Percentiles rank a stretch among this genome's conserved stretches.
These are phyloP conservation scores for Bhutanitis thaidina DNA, from an alignment of 2,888 invertebrate species.

Conservation along the genomic window DNA sequence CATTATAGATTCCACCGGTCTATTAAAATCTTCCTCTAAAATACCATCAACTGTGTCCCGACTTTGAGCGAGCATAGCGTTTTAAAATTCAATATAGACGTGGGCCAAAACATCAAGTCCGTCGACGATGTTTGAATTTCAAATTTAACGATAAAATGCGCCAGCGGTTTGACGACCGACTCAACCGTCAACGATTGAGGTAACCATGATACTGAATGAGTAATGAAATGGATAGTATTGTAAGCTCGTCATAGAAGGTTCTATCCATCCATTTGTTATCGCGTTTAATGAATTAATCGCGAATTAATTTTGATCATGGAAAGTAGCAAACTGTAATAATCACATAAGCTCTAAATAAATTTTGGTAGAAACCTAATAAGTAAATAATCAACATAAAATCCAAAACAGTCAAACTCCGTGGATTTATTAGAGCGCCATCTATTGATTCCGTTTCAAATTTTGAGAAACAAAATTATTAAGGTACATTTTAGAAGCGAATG, in stretches of 20 bases:
- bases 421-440: too few species aligned
- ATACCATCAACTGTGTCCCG: slow-evolving; percentile 34
- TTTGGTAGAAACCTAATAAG: too few species aligned
- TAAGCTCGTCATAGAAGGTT: not conserved
- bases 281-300: not conserved
- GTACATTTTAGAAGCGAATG: too few species aligned
- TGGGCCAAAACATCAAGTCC: slow-evolving; percentile 37
- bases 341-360: too few species aligned
- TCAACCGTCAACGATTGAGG: slow-evolving; percentile 34
- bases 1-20: slow-evolving; percentile 72
- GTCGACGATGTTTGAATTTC: slow-evolving; percentile 36
- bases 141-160: slow-evolving; percentile 29
- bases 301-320: not conserved
- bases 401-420: too few species aligned
- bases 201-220: slow-evolving; percentile 35
- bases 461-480: too few species aligned
- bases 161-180: slow-evolving; percentile 26
- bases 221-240: slow-evolving; percentile 16
- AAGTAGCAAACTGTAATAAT: too few species aligned
- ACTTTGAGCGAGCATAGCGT: slow-evolving; percentile 50
- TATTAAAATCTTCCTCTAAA: slow-evolving; percentile 55
- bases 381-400: too few species aligned
- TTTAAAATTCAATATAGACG: slow-evolving; percentile 31
- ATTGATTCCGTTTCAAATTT: too few species aligned
- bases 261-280: not conserved